phyloP scores from a whole-genome alignment of 2,113 vertebrate genomes.

The Atractosteus spatula region DNA sequence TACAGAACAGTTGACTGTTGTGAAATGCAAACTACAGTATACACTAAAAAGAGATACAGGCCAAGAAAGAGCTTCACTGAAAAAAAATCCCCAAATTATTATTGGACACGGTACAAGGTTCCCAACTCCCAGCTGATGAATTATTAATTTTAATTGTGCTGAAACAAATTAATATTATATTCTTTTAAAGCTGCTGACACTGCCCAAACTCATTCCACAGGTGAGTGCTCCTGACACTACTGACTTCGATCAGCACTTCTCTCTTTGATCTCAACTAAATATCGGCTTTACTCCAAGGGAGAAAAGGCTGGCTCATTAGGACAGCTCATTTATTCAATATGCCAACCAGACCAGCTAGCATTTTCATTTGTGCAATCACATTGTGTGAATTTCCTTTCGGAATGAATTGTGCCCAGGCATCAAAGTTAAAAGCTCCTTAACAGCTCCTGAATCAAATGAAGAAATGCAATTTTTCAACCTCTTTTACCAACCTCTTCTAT shows the following conservation, averaged over 20 bases:
- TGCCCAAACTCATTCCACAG: no score
- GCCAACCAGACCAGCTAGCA: not conserved
- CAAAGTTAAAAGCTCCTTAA: not conserved
- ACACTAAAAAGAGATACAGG: no score
- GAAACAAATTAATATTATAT: no score
- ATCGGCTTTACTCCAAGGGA: no score
- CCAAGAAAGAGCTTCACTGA: no score
- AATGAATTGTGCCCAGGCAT: not conserved
- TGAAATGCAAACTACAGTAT: no score
- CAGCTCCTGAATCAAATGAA: not conserved
- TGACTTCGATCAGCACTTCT: no score
- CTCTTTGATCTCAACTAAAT: no score
- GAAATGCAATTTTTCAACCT: constrained; percentile 9
- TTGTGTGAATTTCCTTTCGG: not conserved
- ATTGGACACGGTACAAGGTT: not conserved
- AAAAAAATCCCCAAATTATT: not conserved
- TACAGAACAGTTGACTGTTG: no score
- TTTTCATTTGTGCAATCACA: not conserved
- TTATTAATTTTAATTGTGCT: not conserved
- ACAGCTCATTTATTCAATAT: not conserved
- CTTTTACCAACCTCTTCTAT: constrained; percentile 9
- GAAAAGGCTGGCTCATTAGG: not conserved
- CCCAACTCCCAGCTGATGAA: not conserved
- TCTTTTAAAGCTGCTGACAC: no score
- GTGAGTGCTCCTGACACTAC: no score